Conservation (phyloP, 2,797 vertebrate species). For the Sorex maritimensis region DNA sequence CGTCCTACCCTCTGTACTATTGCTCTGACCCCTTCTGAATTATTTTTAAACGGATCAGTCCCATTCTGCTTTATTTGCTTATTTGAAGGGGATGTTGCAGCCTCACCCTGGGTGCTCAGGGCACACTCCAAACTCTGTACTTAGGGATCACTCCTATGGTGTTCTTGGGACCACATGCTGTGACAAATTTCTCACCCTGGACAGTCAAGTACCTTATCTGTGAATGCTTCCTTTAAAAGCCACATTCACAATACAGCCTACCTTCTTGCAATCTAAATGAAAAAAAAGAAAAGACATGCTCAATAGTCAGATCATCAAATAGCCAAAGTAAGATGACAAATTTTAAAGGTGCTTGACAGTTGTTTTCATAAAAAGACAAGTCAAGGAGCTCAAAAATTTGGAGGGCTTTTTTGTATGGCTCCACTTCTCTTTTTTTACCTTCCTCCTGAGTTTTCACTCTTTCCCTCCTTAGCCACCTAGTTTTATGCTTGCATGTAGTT, state of each 20-base stretch:
- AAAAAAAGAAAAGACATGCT: slow-evolving; percentile 11
- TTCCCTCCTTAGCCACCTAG: background rate
- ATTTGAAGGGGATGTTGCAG: too few species aligned
- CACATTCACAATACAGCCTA: background rate
- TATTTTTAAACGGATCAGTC: background rate
- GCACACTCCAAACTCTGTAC: too few species aligned
- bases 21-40: too few species aligned
- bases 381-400: background rate
- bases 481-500: slow-evolving; percentile 37
- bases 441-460: background rate
- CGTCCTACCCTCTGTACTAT: too few species aligned
- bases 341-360: slow-evolving; percentile 15
- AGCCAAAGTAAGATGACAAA: slow-evolving; percentile 28
- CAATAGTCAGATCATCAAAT: slow-evolving; percentile 17
- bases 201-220: too few species aligned
- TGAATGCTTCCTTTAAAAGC: background rate
- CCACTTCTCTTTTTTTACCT: background rate
- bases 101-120: too few species aligned
- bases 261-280: slow-evolving; percentile 12
- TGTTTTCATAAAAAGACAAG: slow-evolving; percentile 8
- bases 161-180: too few species aligned
- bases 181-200: too few species aligned
- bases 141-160: too few species aligned
- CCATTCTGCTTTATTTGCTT: background rate
- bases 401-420: background rate